Base-by-base conservation (phyloP, 1,140 invertebrate species). In the Trichogramma pretiosum region DNA sequence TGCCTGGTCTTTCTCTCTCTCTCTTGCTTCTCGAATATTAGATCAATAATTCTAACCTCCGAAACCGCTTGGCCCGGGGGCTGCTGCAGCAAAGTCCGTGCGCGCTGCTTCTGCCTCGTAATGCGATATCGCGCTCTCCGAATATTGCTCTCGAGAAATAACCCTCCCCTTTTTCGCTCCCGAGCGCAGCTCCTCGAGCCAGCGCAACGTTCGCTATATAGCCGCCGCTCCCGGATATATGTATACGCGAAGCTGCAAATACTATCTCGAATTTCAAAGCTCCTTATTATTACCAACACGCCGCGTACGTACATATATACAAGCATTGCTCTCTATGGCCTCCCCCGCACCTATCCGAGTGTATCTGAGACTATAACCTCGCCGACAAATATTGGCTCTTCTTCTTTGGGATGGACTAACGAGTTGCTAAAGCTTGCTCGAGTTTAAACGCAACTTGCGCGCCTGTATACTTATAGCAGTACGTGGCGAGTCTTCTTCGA, bases 31-130 rank as follows among this genome's bases (percentile, higher is more conserved):
- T 50, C 60, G 63, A 67, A 68, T 72, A 72, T 72, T 70, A 72
- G 66, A 72, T 70, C 69, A 70, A 72, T 72, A 71, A 68, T 68
- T 70, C 63, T 67, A 66, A 65, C 63, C 61, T 67, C 58, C 33
- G 18, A 61, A 62, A 64, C 59, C 61, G 50, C 55, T 53, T 59
- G n/a, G n/a, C n/a, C n/a, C n/a, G n/a, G 52, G 44, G 33, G 48
- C 41, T 48, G 50, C 33, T 35, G 52, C 40, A 1, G 22, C 11
- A n/a, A 34, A 34, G n/a, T 22, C 22, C 22, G 22, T n/a, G 14
- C 46, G 23, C 34, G 17, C 17, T 35, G 42, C 43, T 36, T 39
- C 45, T 34, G n/a, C 42, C 42, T 50, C 50, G 56, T 60, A 57
- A 62, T 52, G 54, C 45, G 58, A 62, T 62, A 61, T 60, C 54